These are phyloP conservation scores for Casuarius casuarius DNA, from an alignment of 2,113 vertebrate genomes.

Conservation along the genomic window DNA sequence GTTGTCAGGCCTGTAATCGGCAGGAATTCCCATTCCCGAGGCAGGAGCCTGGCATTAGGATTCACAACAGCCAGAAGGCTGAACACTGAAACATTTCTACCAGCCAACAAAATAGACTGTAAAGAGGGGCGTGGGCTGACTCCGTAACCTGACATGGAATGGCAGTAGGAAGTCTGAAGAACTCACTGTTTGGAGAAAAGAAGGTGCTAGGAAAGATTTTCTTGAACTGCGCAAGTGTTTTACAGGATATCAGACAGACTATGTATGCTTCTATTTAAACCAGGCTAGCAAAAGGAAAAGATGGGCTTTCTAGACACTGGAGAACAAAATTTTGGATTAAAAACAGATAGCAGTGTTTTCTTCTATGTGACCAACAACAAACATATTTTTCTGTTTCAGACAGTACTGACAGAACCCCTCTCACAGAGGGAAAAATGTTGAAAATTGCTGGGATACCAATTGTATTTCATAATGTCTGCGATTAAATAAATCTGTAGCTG, in stretches of 20 bases:
- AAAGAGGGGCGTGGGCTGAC: neutral
- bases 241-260: neutral
- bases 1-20: neutral
- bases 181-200: neutral
- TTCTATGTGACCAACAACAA: neutral
- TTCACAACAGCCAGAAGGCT: neutral
- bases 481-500: slow-evolving; percentile 30
- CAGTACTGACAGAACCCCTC: neutral
- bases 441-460: slow-evolving; percentile 39
- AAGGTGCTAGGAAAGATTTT: neutral
- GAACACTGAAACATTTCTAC: neutral
- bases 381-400: slow-evolving; percentile 13
- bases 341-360: neutral
- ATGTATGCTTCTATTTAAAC: neutral
- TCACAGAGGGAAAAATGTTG: slow-evolving; percentile 4
- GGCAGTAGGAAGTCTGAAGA: neutral
- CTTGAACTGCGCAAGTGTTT: neutral
- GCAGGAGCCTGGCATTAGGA: neutral
- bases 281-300: neutral
- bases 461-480: slow-evolving; percentile 50
- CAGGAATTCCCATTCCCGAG: neutral
- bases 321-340: neutral
- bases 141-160: neutral
- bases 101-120: neutral
- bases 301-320: neutral